Evolutionary conservation across 2,797 vertebrate species (phyloP).

Genomic region (Pangasius sanitwongsei): DNA sequence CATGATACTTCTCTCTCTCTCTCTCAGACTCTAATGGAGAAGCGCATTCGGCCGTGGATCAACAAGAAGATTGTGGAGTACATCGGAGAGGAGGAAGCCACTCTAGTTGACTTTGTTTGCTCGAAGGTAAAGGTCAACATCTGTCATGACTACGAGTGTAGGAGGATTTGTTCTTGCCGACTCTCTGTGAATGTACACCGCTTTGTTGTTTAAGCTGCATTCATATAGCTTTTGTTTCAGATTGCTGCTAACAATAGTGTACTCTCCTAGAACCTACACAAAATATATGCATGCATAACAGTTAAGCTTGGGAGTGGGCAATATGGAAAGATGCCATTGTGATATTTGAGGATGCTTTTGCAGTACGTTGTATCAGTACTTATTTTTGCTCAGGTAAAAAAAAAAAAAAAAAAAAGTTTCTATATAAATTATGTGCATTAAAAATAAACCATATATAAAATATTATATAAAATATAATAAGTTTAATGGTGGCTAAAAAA

Average conservation of each 20-base stretch:
- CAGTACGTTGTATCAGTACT: background rate
- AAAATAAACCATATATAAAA: no score
- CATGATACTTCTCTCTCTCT: background rate
- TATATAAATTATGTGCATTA: background rate
- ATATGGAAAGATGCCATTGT: no score
- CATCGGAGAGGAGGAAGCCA: constrained; percentile 97
- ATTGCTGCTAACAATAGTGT: background rate
- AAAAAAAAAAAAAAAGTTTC: background rate
- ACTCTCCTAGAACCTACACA: background rate
- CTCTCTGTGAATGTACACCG: background rate
- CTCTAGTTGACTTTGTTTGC: constrained; percentile 97
- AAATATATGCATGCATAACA: background rate
- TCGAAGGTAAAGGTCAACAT: constrained; percentile 83
- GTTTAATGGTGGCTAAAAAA: background rate
- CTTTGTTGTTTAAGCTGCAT: background rate
- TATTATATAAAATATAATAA: background rate
- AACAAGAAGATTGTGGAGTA: constrained; percentile 99
- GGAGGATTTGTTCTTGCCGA: background rate
- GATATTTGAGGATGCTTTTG: background rate
- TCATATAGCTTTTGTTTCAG: background rate
- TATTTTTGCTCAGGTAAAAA: background rate
- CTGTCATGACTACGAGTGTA: no score
- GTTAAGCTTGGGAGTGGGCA: background rate
- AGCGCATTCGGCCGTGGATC: constrained; percentile 96
- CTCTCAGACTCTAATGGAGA: constrained; percentile 91